Conservation (phyloP, 2,113 vertebrate species). For the Gobio gobio region DNA sequence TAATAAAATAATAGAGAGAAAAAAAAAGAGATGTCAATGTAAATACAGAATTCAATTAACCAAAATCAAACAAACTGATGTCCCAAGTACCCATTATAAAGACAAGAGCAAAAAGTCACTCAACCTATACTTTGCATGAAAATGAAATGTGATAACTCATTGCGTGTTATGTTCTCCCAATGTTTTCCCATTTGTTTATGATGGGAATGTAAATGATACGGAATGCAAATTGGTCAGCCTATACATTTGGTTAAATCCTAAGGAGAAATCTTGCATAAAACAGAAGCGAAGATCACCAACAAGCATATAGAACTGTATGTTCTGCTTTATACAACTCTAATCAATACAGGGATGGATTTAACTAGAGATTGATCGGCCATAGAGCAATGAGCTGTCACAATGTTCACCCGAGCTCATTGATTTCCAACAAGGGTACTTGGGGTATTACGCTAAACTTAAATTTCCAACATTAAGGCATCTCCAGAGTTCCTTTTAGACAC, state of each 20-base stretch:
- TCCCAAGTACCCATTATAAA: too few relatives aligned
- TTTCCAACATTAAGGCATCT: neutral
- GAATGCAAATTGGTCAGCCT: constrained; percentile 1
- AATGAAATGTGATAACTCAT: neutral
- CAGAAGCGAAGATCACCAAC: neutral
- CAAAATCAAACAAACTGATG: neutral
- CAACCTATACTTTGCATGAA: neutral
- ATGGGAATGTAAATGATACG: neutral
- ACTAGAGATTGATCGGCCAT: constrained; percentile 1
- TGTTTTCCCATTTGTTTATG: neutral
- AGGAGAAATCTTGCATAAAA: neutral
- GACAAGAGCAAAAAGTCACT: neutral
- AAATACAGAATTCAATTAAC: neutral
- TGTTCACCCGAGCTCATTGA: constrained; percentile 17
- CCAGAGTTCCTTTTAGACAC: neutral
- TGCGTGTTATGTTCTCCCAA: neutral
- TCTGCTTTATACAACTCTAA: constrained; percentile 6
- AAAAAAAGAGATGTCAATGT: neutral
- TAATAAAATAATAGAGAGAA: neutral
- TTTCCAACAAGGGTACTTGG: neutral
- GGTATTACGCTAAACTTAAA: constrained; percentile 8
- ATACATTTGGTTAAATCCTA: neutral
- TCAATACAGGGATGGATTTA: neutral
- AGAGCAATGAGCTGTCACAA: constrained; percentile 30
- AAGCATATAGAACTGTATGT: neutral